A percentile compares a stretch with the other conserved stretches of the same genome.
These are phyloP conservation scores for Apostichopus parvimensis DNA, from an alignment of 35 echinoderm and acorn worm genomes.

Conservation along the genomic window DNA sequence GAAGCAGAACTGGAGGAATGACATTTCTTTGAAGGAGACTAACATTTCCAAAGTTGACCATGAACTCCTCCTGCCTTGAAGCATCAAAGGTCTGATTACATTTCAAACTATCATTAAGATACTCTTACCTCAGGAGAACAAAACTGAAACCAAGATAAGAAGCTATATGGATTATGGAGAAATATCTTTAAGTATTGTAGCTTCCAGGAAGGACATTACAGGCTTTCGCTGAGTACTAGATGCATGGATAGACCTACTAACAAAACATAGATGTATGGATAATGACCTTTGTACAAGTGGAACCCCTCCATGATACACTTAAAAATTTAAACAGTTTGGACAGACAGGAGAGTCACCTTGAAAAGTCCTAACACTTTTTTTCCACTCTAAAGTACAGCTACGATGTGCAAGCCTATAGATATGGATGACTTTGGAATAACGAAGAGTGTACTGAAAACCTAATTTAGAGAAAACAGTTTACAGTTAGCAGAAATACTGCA, in stretches of 20 bases:
- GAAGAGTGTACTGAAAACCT: no score
- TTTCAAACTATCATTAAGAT: not conserved
- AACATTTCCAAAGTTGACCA: not conserved
- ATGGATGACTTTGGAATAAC: no score
- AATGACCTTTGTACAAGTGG: not conserved
- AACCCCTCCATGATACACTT: not conserved
- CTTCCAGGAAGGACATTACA: not conserved
- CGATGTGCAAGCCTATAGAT: no score
- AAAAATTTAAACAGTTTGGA: not conserved
- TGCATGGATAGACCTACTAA: not conserved
- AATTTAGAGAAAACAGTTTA: no score
- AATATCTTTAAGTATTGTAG: not conserved
- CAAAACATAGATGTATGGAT: not conserved
- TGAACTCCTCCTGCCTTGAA: not conserved
- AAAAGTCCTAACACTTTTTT: not conserved
- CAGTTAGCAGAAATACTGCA: no score
- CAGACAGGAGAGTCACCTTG: not conserved
- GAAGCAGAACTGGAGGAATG: not conserved
- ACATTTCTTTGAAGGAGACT: not conserved
- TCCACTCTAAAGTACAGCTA: not conserved
- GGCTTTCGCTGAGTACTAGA: not conserved
- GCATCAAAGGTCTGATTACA: not conserved
- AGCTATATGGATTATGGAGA: not conserved
- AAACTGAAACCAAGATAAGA: slow-evolving; percentile 42
- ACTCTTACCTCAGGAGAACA: slow-evolving; percentile 4